Base-by-base conservation (phyloP, 2,797 vertebrate genomes). In the Cuniculus paca region DNA sequence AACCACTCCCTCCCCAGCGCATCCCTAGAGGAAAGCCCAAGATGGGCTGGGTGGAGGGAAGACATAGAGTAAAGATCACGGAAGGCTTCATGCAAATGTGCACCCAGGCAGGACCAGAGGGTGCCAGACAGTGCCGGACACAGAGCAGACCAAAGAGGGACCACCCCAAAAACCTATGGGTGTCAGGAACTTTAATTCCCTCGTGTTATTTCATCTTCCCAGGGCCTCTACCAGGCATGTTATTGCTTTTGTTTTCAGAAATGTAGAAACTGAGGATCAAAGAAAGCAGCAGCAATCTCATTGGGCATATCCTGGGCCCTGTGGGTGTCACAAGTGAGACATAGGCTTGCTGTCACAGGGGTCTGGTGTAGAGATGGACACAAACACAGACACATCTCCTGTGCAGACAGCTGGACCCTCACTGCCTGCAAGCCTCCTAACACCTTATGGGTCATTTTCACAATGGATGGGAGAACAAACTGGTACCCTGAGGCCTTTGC, bases 1-100 rank as follows among this genome's bases (percentile, higher is more conserved):
- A 28, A 26, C 36, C 60, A 4, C 13, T n/a, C 4, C 7, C 10
- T 16, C 17, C 20, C 56, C 17, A 36, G 82, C 26, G 6, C 34
- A 17, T 17, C 14, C 9, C 11, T 0, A 16, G 36, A 42, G 6
- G 24, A 60, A 13, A 39, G 16, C 14, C 7, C 1, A 4, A 74
- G 28, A 2, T 6, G 31, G 39, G 20, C 24, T 24, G 9, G 26
- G 45, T 52, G 1, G 11, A 8, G 22, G 20, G 50, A 17, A 86
- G 54, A 24, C 0, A 10, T 0, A 11, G 39, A 17, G 34, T 5
- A 42, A 9, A 24, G 17, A 2, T 12, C 2, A 7, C 6, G 28
- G 45, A 9, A 22, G 52, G 7, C 5, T 48, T 17, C 2, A 10
- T 11, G 28, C n/a, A 36, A 34, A 36, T 20, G 39, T 10, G 2